Conservation (phyloP, 2,888 invertebrate genomes). For the Orthosia gracilis region DNA sequence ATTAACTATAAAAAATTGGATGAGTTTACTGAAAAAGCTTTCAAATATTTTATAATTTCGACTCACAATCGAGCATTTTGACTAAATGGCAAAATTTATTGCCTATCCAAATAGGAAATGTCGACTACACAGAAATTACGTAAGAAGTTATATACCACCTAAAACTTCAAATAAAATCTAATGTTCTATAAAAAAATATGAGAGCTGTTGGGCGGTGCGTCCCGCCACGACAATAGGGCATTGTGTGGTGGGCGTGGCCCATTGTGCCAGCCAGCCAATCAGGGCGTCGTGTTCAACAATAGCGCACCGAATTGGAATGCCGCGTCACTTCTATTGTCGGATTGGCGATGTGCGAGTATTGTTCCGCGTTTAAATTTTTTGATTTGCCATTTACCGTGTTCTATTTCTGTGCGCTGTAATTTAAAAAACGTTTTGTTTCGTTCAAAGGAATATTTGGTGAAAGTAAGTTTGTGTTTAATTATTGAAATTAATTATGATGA, state of each 20-base stretch:
- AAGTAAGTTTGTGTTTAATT: not conserved
- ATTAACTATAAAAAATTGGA: slow-evolving; percentile 35
- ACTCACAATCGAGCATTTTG: not conserved
- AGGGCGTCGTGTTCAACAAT: slow-evolving; percentile 84
- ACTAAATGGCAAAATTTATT: not conserved
- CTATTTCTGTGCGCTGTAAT: slow-evolving; percentile 54
- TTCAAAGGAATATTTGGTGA: not conserved
- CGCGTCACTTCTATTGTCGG: slow-evolving; percentile 86
- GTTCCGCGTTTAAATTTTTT: slow-evolving; percentile 76
- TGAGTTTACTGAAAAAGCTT: slow-evolving; percentile 35
- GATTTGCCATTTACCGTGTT: slow-evolving; percentile 67
- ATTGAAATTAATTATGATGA: not conserved
- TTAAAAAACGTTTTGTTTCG: not conserved
- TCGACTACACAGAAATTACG: not conserved
- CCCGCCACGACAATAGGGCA: slow-evolving; percentile 86
- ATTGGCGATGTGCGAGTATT: slow-evolving; percentile 82
- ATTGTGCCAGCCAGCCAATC: slow-evolving; percentile 88
- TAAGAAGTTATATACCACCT: not conserved
- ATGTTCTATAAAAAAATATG: slow-evolving; percentile 62
- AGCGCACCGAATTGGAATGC: slow-evolving; percentile 89
- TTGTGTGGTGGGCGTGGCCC: slow-evolving; percentile 89
- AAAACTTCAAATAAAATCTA: slow-evolving; percentile 50
- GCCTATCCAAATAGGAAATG: not conserved
- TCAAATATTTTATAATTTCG: slow-evolving; percentile 6
- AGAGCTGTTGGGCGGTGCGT: slow-evolving; percentile 81